phyloP scores from a whole-genome alignment of 1,140 invertebrate genomes.

The Rhysida immarginata region DNA sequence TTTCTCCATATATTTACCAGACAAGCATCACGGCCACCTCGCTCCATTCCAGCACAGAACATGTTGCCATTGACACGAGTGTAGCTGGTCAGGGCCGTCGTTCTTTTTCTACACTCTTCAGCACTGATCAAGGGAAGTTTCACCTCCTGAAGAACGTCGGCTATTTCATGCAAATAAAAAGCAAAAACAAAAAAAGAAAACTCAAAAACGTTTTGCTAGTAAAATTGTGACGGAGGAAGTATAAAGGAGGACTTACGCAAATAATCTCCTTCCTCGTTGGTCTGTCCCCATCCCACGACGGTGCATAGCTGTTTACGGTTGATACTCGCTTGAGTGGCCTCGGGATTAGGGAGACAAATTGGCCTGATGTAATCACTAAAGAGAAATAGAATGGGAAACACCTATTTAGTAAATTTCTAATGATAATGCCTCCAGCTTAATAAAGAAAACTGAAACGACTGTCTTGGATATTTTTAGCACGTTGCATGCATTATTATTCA shows the following conservation, averaged over 20 bases:
- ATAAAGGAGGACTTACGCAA: conserved; percentile 48
- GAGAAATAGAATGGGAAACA: too few relatives aligned
- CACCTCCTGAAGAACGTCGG: conserved; percentile 72
- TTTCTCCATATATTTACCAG: conserved; percentile 35
- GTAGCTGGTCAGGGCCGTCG: conserved; percentile 58
- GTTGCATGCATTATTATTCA: conserved; percentile 4
- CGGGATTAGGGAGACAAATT: conserved; percentile 44
- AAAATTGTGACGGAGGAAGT: neutral
- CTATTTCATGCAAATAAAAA: conserved; percentile 29
- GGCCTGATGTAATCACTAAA: conserved; percentile 51
- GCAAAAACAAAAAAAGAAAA: neutral
- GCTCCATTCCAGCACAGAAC: conserved; percentile 69
- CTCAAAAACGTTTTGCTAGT: neutral
- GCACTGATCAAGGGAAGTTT: conserved; percentile 67
- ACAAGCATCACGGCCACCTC: conserved; percentile 60
- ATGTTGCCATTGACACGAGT: conserved; percentile 63
- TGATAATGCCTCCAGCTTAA: too few relatives aligned
- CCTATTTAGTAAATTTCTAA: too few relatives aligned
- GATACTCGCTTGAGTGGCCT: conserved; percentile 16
- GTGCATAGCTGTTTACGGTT: conserved; percentile 51
- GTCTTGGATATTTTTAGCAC: too few relatives aligned
- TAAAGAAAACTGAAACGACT: too few relatives aligned
- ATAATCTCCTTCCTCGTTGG: conserved; percentile 58
- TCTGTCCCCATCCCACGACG: conserved; percentile 65
- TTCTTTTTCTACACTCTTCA: conserved; percentile 58